Base-by-base conservation (phyloP, 1,140 invertebrate genomes). In the Holcopasites calliopsidis region DNA sequence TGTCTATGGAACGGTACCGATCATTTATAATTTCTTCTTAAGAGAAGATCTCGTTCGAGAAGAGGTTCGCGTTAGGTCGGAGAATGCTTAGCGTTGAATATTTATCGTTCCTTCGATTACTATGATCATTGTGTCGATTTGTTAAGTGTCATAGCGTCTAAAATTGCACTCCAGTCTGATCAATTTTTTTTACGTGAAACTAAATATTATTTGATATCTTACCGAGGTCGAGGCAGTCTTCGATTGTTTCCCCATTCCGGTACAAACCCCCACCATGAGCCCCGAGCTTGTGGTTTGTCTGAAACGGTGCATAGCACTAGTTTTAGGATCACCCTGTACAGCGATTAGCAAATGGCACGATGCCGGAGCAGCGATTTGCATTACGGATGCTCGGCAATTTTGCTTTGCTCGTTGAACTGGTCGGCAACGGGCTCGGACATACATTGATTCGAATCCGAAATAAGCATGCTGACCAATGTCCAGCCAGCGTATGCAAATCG, bases 401-500 rank as follows among this genome's bases (percentile, higher is more conserved):
- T 50, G 47, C 57, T 66, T 50, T 47, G 77, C 52, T 64, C 71
- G 40, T 54, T 58, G 50, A 76, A 64, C 66, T 42, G 68, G 61
- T 38, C 57, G 13, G 44, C 52, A 28, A n/a, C n/a, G n/a, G 55
- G 52, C 52, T 50, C 50, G 79, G 57, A 40, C 62, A 62, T 65
- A 42, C 52, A 50, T 77, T 75, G 77, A 83, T 79, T 70, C 47
- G 74, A 87, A 90, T 88, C 85, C 83, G 49, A 88, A 88, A 88
- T 88, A 88, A 87, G 82, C 84, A 84, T 85, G 85, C 86, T 83
- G 86, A 78, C 85, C 86, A 84, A 77, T 85, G 87, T 85, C 83
- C 86, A 76, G 76, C 76, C 62, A 82, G 76, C 77, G 76, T 83
- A 84, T 84, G 78, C 71, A 86, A 85, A 87, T 87, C 71, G 70